Evolutionary conservation across 2,113 vertebrate genomes (phyloP).

Genomic region (Rhynchomys soricoides): DNA sequence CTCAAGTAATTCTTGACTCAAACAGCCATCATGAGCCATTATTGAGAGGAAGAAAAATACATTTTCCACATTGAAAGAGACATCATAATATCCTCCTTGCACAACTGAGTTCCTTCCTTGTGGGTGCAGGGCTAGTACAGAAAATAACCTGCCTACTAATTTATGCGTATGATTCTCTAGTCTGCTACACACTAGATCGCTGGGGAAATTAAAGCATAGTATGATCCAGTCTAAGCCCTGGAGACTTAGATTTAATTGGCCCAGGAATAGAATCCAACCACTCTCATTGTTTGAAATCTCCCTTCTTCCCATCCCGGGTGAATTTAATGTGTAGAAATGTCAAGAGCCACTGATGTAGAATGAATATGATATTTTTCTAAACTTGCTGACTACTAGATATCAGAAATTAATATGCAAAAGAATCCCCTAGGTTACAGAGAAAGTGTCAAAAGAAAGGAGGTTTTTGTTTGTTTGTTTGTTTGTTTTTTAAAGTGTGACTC

Average conservation of each 20-base stretch:
- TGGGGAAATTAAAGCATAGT: slow-evolving; percentile 16
- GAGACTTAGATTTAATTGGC: slow-evolving; percentile 22
- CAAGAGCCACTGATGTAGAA: neutral
- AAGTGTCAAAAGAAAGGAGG: neutral
- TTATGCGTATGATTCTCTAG: neutral
- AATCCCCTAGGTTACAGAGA: neutral
- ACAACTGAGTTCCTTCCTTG: neutral
- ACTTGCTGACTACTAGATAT: slow-evolving; percentile 37
- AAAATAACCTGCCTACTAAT: slow-evolving; percentile 26
- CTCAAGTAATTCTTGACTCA: neutral
- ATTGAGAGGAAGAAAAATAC: neutral
- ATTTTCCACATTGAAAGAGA: slow-evolving; percentile 3
- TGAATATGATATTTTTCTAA: neutral
- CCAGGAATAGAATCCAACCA: neutral
- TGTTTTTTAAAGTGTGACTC: neutral
- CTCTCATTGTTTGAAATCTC: neutral
- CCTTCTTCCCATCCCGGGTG: neutral
- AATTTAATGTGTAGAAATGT: slow-evolving; percentile 21
- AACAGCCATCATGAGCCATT: neutral
- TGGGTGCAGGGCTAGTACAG: neutral
- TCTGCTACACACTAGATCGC: neutral
- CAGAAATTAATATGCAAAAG: slow-evolving; percentile 24
- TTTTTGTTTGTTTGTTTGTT: too few relatives aligned
- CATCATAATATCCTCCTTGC: neutral
- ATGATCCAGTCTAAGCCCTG: neutral